Base-by-base conservation (phyloP, 2,113 vertebrate genomes). In the Anguilla japonica region DNA sequence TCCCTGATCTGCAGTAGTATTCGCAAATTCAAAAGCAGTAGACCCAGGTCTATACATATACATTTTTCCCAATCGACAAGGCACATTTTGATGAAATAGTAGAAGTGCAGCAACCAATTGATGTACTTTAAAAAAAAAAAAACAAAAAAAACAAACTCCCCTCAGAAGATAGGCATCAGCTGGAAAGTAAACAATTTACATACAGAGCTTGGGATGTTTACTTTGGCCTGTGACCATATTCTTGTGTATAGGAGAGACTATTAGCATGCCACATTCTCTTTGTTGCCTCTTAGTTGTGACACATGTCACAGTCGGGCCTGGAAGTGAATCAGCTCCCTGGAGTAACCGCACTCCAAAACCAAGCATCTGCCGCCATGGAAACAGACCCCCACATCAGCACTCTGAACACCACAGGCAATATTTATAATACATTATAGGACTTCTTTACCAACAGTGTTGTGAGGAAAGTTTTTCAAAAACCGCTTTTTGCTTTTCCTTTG, bases 271-370 rank as follows among this genome's bases (percentile, higher is more conserved):
- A 14, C 13, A 39, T 85, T 22, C 78, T 60, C 53, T 60, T 78
- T 43, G 5, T 79, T 20, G 15, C 3, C 20, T 53, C 39, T 5
- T 39, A 41, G 50, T 40, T 22, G 78, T 56, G 26, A 79, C 41
- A 71, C 41, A 26, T 15, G 13, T 29, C 46, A 41, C n/a, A 41
- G 79, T 22, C 34, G 39, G 56, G 34, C 29, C 34, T 85, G 50
- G 84, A 81, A 85, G 39, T 85, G 84, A 85, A 53, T 85, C 78
- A 60, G 84, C 75, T 81, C 14, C 26, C 20, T n/a, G 40, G 78
- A 85, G 53, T 53, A 43, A 85, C 78, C 50, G 50, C 39, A 67
- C 60, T 22, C 60, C 60, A 79, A 34, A 57, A 18, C 75, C n/a
- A 5, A 50, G 34, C 46, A 20, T 14, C 50, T 29, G 75, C 75